Evolutionary conservation across 2,888 invertebrate species (phyloP), one percentile per base, ranked within the genome.

Genomic region (Pemphredon lugubris): DNA sequence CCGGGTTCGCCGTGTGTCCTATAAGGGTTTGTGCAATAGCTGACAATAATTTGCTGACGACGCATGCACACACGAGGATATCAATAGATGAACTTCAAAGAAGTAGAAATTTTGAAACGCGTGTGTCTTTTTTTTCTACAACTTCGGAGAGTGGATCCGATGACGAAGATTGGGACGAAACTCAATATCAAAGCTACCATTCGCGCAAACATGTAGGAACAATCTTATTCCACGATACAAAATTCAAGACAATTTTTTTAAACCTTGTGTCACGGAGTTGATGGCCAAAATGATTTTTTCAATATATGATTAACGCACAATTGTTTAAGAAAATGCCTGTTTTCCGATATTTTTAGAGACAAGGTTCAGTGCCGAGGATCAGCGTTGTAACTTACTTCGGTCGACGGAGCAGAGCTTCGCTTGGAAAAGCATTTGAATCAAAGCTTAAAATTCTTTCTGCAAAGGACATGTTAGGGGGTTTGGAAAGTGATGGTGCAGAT

Each of bases 31-130:
- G 77, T 18, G 87, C 79, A 0, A 79, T 82, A 11, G 83, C 87
- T 2, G 89, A 90, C 60, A 88, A 89, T 51, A 86, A 86, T 64
- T 70, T 86, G 13, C 51, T 90, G 21, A 87, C 90, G 0, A 89
- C 86, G 11, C 86, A 90, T 40, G 73, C 81, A 1, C 82, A 83
- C n/a, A 0, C 37, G 0, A 64, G 32, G 2, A 50, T 34, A 11
- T 14, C 42, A 1, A 11, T 6, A 1, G 16, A 37, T 1, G 42
- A 45, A 1, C 6, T 32, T 4, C 6, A 16, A 1, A 18, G 21
- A 16, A 2, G 6, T 1, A 9, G 0, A 5, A 34, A 9, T 30
- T 1, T 20, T 5, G 53, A 73, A 1, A 50, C 42, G 21, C 21
- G 1, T 5, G 1, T 13, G 1, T 65, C 47, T 0, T 37, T 26